Conservation (phyloP, 2,888 invertebrate species). For the Patella caerulea region DNA sequence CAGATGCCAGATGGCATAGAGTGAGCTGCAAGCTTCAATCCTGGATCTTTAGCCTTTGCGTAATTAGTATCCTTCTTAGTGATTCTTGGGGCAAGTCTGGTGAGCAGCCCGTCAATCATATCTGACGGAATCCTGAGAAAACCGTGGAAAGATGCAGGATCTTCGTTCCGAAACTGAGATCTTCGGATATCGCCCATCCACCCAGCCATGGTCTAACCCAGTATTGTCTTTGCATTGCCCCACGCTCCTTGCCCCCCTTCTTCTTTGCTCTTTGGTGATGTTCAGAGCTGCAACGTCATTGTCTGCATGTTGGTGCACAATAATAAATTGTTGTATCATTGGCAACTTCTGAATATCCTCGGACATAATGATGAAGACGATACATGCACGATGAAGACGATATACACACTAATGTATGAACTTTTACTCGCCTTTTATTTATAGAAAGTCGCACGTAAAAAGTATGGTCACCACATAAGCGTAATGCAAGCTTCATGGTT, state of each 20-base stretch:
- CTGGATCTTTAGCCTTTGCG: constrained; percentile 17
- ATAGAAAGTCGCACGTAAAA: too few species aligned
- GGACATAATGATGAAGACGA: neutral
- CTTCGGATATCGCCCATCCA: constrained; percentile 18
- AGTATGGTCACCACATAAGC: too few species aligned
- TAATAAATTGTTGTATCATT: neutral
- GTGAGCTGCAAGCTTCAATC: constrained; percentile 31
- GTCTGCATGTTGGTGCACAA: neutral
- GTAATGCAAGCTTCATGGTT: too few species aligned
- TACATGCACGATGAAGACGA: neutral
- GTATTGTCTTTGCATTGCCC: constrained; percentile 13
- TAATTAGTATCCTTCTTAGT: constrained; percentile 25
- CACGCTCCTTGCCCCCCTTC: neutral
- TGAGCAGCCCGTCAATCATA: constrained; percentile 9
- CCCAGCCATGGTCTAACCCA: neutral
- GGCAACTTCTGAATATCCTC: neutral
- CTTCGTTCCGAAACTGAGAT: constrained; percentile 20
- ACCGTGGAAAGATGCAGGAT: neutral
- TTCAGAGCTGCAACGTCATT: neutral
- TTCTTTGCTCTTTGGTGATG: neutral
- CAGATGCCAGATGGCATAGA: constrained; percentile 30
- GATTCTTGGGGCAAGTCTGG: constrained; percentile 7
- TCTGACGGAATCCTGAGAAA: constrained; percentile 3
- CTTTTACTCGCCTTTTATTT: too few species aligned
- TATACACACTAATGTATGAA: too few species aligned